These are phyloP conservation scores for Nipponacmea schrenckii DNA, from an alignment of 2,888 invertebrate species.

Conservation along the genomic window DNA sequence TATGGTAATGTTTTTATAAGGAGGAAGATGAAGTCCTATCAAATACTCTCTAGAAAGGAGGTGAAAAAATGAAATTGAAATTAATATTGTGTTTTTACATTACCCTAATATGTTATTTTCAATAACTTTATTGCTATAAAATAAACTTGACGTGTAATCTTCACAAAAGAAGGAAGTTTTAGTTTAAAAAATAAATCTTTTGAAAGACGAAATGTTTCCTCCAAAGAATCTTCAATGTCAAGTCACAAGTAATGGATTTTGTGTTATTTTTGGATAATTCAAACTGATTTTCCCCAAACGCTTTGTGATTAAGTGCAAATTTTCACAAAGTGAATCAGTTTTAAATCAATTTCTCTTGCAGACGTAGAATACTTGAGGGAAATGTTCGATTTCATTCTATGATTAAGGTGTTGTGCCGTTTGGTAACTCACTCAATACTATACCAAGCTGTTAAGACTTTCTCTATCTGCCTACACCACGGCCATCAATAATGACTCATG, in stretches of 20 bases:
- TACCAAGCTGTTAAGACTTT: background rate
- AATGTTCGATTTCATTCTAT: slow-evolving; percentile 6
- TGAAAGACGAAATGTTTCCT: too few species aligned
- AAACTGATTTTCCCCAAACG: slow-evolving; percentile 12
- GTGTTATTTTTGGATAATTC: slow-evolving; percentile 21
- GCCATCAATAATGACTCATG: slow-evolving; percentile 6
- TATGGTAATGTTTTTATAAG: too few species aligned
- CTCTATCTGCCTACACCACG: background rate
- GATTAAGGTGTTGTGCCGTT: slow-evolving; percentile 2
- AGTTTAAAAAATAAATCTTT: too few species aligned
- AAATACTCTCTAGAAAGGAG: too few species aligned
- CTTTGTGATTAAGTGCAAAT: slow-evolving; percentile 16
- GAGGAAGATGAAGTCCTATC: too few species aligned
- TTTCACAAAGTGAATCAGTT: slow-evolving; percentile 18
- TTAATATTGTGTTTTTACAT: too few species aligned
- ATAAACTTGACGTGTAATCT: too few species aligned
- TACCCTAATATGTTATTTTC: too few species aligned
- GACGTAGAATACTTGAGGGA: slow-evolving; percentile 2
- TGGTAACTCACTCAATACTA: background rate
- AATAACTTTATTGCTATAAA: too few species aligned
- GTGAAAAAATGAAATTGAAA: too few species aligned
- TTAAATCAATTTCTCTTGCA: slow-evolving; percentile 13
- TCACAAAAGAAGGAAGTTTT: too few species aligned
- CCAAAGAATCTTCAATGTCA: too few species aligned
- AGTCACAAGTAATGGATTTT: slow-evolving; percentile 17